Conservation (phyloP, 2,797 vertebrate species). For the Molossus molossus region DNA sequence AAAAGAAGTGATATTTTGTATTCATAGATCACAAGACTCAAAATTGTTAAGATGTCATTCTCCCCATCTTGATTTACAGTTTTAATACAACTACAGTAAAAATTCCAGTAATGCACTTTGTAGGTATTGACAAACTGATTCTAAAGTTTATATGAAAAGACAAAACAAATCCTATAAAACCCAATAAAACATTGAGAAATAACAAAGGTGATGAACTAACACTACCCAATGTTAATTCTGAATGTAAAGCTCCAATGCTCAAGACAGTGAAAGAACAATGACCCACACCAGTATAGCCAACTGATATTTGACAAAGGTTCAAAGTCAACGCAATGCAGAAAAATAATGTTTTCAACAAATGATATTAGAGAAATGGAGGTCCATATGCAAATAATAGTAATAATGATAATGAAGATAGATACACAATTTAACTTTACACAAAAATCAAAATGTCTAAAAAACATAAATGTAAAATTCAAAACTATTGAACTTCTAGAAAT, state of each 20-base stretch:
- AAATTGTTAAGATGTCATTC: background rate
- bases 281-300: background rate
- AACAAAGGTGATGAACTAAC: background rate
- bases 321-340: background rate
- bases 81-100: constrained; percentile 14
- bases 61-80: background rate
- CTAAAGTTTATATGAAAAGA: background rate
- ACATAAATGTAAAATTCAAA: background rate
- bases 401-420: background rate
- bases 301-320: background rate
- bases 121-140: background rate
- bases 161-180: background rate
- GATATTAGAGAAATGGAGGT: background rate
- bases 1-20: background rate
- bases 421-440: background rate
- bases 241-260: background rate
- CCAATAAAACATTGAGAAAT: background rate
- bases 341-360: background rate
- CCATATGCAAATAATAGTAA: background rate
- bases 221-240: background rate
- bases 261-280: background rate
- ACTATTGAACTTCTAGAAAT: background rate
- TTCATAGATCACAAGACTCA: background rate
- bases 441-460: background rate
- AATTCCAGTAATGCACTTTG: background rate